Percentiles rank a stretch among this genome's conserved stretches.
phyloP scores from a whole-genome alignment of 2,888 invertebrate genomes.

The Argyra leucocephala region DNA sequence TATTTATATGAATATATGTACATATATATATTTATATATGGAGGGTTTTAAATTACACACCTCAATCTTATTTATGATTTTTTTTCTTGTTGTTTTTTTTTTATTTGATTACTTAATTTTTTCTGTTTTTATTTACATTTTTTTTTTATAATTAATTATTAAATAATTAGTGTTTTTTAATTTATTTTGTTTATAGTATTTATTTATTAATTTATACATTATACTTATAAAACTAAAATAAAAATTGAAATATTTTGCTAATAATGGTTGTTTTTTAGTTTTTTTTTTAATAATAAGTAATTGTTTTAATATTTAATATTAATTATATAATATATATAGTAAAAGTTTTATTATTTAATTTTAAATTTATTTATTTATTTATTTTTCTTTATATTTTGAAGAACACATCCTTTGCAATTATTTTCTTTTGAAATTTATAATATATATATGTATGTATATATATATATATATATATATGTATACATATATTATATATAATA shows the following conservation, averaged over 20 bases:
- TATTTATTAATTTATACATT: too few relatives aligned
- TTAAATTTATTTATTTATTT: background rate
- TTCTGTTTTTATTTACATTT: background rate
- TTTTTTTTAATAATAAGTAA: background rate
- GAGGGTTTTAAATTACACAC: background rate
- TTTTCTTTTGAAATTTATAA: background rate
- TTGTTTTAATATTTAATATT: background rate
- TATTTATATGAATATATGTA: too few relatives aligned
- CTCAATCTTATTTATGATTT: background rate
- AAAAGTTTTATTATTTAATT: background rate
- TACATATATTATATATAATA: background rate
- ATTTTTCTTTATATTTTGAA: background rate
- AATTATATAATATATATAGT: background rate
- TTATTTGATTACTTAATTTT: background rate
- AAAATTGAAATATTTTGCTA: background rate
- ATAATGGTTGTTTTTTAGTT: background rate
- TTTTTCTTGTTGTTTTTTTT: background rate
- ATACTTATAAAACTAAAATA: background rate
- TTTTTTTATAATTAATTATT: background rate
- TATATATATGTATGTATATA: background rate
- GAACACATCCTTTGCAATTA: conserved; percentile 6
- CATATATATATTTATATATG: background rate
- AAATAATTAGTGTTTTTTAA: background rate
- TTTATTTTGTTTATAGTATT: too few relatives aligned
- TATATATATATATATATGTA: background rate